Evolutionary conservation across 2,888 invertebrate genomes (phyloP).

Genomic region (Microplitis deprimator): DNA sequence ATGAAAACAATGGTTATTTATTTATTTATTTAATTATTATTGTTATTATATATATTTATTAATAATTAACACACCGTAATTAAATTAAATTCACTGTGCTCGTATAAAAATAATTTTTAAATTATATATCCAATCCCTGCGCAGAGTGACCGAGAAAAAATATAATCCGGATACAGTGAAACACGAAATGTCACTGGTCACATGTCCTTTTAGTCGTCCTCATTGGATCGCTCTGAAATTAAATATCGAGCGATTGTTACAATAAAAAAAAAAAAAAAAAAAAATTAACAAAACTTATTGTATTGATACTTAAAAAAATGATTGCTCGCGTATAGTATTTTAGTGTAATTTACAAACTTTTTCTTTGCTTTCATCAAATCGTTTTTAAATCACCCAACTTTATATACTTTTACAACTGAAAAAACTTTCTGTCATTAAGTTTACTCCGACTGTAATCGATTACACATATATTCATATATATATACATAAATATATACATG

Average conservation of each 20-base stretch:
- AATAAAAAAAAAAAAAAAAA: neutral
- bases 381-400: neutral
- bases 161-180: conserved; percentile 6
- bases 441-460: neutral
- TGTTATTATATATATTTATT: too few relatives aligned
- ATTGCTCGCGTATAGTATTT: neutral
- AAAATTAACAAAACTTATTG: neutral
- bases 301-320: neutral
- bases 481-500: too few relatives aligned
- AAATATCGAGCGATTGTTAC: conserved; percentile 25
- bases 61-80: neutral
- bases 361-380: neutral
- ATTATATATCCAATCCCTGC: neutral
- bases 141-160: conserved; percentile 8
- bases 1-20: too few relatives aligned
- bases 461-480: neutral
- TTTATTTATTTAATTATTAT: too few relatives aligned
- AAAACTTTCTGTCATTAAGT: neutral
- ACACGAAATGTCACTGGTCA: conserved; percentile 61
- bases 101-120: neutral
- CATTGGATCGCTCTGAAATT: conserved; percentile 20
- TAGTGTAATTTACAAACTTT: neutral
- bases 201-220: conserved; percentile 38
- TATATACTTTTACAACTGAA: neutral
- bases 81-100: neutral